phyloP scores from a whole-genome alignment of 2,113 vertebrate genomes.

The Lamprologus lemairii region DNA sequence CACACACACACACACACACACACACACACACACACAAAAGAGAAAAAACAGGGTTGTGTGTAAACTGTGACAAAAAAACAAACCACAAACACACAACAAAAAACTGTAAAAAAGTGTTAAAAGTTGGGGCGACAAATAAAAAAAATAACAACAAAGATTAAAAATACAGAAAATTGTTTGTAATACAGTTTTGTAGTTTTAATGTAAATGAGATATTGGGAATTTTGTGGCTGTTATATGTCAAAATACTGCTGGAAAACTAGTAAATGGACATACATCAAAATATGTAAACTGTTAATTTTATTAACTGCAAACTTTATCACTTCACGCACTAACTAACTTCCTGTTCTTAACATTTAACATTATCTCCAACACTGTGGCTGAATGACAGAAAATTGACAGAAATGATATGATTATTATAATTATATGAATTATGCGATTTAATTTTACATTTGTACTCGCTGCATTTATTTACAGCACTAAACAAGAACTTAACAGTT shows the following conservation, averaged over 20 bases:
- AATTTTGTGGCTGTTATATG: not conserved
- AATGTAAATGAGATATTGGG: not conserved
- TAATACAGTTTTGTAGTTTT: not conserved
- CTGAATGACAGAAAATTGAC: not conserved
- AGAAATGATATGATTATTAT: not conserved
- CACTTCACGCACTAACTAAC: not conserved
- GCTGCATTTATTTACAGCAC: not conserved
- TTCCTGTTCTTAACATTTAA: not conserved
- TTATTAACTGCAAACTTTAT: not conserved
- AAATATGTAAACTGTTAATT: not conserved
- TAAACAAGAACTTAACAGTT: not conserved
- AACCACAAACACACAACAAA: rapidly evolving
- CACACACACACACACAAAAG: not conserved
- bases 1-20: not conserved
- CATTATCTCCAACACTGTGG: not conserved
- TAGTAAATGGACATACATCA: not conserved
- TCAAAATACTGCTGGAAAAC: not conserved
- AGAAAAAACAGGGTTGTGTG: not conserved
- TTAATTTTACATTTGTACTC: not conserved
- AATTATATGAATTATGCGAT: not conserved
- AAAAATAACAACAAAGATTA: rapidly evolving
- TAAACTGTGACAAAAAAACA: not conserved
- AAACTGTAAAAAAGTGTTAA: not conserved
- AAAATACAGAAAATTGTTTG: not conserved
- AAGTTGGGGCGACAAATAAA: not conserved